These are phyloP conservation scores for Triplophysa siluroides DNA, from an alignment of 2,113 vertebrate genomes.

Conservation along the genomic window DNA sequence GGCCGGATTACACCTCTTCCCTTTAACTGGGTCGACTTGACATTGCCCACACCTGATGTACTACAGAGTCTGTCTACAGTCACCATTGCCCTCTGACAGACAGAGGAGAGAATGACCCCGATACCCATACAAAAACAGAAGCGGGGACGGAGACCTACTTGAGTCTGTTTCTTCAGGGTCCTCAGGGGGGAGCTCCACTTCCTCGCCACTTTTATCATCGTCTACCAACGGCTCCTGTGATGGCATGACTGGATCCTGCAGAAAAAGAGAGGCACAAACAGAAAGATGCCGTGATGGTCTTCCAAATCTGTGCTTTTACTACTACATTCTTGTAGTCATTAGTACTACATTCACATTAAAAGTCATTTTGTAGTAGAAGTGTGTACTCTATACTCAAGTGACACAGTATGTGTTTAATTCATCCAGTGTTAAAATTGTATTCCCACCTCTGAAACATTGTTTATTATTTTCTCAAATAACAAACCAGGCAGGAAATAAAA, in stretches of 20 bases:
- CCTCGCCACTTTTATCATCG: conserved; percentile 76
- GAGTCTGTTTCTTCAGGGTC: conserved; percentile 84
- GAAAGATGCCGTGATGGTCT: neutral
- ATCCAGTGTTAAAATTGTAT: too few species aligned
- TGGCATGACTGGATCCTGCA: conserved; percentile 98
- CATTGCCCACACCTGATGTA: neutral
- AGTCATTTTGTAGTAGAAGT: too few species aligned
- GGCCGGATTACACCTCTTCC: neutral
- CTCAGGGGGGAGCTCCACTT: conserved; percentile 84
- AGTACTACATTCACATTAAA: too few species aligned
- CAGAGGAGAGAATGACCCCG: conserved; percentile 33
- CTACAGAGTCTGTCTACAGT: neutral
- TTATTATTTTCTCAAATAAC: too few species aligned
- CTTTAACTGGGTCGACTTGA: conserved; percentile 55
- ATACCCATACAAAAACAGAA: conserved; percentile 22
- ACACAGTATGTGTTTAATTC: too few species aligned
- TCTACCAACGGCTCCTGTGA: conserved; percentile 91
- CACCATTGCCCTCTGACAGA: conserved; percentile 20
- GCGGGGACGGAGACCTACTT: conserved; percentile 74
- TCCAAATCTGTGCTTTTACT: too few species aligned
- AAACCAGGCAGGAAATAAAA: neutral
- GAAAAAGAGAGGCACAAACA: conserved; percentile 1
- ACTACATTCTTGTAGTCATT: too few species aligned
- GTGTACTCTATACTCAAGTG: too few species aligned
- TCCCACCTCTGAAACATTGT: too few species aligned